Conservation (phyloP, 2,113 vertebrate genomes). For the Astatoreochromis straeleni region DNA sequence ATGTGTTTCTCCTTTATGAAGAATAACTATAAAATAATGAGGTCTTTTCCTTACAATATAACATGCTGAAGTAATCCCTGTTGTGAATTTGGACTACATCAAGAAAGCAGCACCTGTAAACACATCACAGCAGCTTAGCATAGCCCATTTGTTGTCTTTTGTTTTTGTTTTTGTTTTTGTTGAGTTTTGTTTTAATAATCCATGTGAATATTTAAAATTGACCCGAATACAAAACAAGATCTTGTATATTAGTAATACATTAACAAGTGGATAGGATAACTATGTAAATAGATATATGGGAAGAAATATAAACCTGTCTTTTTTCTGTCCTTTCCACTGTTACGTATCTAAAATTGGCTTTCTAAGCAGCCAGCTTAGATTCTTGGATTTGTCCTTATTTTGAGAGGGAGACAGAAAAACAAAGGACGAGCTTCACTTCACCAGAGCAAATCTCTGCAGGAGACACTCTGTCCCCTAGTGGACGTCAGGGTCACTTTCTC, state of each 20-base stretch:
- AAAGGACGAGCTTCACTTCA: background rate
- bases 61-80: background rate
- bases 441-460: constrained; percentile 20
- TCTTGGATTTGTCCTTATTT: constrained; percentile 15
- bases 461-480: constrained; percentile 66
- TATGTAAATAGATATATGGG: background rate
- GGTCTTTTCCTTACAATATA: background rate
- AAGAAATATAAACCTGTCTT: background rate
- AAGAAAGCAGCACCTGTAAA: background rate
- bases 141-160: background rate
- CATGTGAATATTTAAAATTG: background rate
- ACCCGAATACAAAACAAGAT: background rate
- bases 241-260: background rate
- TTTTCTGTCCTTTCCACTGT: background rate
- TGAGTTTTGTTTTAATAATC: background rate
- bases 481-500: background rate
- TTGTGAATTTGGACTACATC: background rate
- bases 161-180: background rate
- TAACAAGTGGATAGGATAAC: background rate
- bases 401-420: background rate
- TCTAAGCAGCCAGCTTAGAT: constrained; percentile 37
- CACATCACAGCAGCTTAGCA: background rate
- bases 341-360: constrained; percentile 14
- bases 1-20: background rate
- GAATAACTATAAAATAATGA: background rate